Conservation (phyloP, 1,140 invertebrate species). For the Linepithema humile region DNA sequence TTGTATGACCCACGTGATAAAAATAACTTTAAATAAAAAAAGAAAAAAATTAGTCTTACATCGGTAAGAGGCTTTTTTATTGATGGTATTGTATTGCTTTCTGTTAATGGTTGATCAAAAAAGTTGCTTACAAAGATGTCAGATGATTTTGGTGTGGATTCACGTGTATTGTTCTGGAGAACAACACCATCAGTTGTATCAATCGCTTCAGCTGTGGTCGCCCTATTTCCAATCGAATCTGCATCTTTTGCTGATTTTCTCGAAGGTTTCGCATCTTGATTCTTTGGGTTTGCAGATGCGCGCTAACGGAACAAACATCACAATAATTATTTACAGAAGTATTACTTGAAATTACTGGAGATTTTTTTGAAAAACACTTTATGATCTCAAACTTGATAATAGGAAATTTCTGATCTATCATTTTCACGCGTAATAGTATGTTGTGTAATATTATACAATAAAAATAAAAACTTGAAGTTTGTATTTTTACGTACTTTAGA, state of each 20-base stretch:
- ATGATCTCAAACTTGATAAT: no score
- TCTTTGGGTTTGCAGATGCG: conserved; percentile 53
- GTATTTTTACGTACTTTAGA: no score
- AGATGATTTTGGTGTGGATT: conserved; percentile 56
- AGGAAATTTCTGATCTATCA: no score
- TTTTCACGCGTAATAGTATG: no score
- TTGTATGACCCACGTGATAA: background rate
- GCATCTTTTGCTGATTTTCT: conserved; percentile 51
- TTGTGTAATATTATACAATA: no score
- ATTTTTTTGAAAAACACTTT: no score
- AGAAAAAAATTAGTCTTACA: conserved; percentile 31
- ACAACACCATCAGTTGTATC: conserved; percentile 55
- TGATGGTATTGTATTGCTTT: conserved; percentile 36
- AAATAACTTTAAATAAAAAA: conserved; percentile 1
- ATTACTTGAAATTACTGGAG: background rate
- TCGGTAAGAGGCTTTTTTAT: conserved; percentile 65
- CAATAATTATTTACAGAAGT: background rate
- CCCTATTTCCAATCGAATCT: conserved; percentile 57
- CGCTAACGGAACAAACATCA: conserved; percentile 46
- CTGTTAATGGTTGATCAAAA: conserved; percentile 64
- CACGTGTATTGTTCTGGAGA: conserved; percentile 46
- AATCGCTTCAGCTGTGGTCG: conserved; percentile 40
- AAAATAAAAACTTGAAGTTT: no score
- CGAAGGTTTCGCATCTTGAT: conserved; percentile 54
- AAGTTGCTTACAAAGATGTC: conserved; percentile 67